phyloP scores from a whole-genome alignment of 2,113 vertebrate genomes.

The Suncus etruscus region DNA sequence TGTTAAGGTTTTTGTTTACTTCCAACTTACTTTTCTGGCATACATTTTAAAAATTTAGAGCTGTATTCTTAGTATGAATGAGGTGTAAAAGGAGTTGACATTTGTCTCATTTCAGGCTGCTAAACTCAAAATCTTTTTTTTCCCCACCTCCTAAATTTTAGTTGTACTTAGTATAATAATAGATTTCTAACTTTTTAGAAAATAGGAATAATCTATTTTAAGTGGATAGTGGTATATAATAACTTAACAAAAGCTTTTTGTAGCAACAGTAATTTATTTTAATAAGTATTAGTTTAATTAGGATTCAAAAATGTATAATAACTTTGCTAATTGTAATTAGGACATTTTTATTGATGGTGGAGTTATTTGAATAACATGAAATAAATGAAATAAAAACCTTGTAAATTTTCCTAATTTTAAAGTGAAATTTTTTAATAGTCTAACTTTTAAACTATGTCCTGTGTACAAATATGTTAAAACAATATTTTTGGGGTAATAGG shows the following conservation, averaged over 20 bases:
- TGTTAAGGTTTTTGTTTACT: slow-evolving; percentile 23
- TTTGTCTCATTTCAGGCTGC: background rate
- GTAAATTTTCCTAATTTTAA: slow-evolving; percentile 55
- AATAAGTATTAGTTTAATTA: background rate
- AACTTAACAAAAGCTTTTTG: background rate
- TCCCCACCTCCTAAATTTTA: too few relatives aligned
- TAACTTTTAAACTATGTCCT: slow-evolving; percentile 52
- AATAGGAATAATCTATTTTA: slow-evolving; percentile 9
- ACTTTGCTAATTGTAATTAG: slow-evolving; percentile 14
- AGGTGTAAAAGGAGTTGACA: background rate
- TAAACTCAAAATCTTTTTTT: slow-evolving; percentile 11
- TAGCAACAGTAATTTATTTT: background rate
- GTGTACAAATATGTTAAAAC: slow-evolving; percentile 20
- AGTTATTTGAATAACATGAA: slow-evolving; percentile 29
- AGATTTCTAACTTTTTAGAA: slow-evolving; percentile 45
- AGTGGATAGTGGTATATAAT: background rate
- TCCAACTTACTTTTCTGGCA: slow-evolving; percentile 37
- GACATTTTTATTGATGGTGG: slow-evolving; percentile 45
- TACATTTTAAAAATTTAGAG: slow-evolving; percentile 21
- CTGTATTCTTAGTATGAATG: slow-evolving; percentile 38
- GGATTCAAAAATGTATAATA: slow-evolving; percentile 19
- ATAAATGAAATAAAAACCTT: background rate
- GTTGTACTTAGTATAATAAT: background rate
- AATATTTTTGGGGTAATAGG: slow-evolving; percentile 59
- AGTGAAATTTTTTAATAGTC: slow-evolving; percentile 49